phyloP scores from a whole-genome alignment of 2,888 invertebrate species.

The Campoletis raptor region DNA sequence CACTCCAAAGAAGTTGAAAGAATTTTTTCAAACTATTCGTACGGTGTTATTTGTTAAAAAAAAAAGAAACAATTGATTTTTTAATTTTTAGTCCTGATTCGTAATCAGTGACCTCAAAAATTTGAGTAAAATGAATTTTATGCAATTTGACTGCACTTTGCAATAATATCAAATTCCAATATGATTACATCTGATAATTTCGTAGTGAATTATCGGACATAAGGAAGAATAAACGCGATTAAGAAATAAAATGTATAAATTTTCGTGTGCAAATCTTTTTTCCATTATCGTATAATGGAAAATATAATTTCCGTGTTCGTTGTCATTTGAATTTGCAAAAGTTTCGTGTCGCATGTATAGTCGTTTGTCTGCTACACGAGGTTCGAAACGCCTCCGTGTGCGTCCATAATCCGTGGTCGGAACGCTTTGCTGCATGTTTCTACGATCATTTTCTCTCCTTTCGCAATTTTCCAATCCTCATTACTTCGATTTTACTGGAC shows the following conservation, averaged over 20 bases:
- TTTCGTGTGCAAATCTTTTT: slow-evolving; percentile 37
- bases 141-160: neutral
- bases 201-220: neutral
- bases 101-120: neutral
- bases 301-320: slow-evolving; percentile 65
- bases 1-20: too few species aligned
- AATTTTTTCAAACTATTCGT: too few species aligned
- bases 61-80: too few species aligned
- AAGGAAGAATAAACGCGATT: neutral
- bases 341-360: slow-evolving; percentile 23
- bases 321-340: slow-evolving; percentile 59
- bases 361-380: slow-evolving; percentile 7
- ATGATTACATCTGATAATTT: neutral
- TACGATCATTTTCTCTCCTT: slow-evolving; percentile 68
- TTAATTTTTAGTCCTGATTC: too few species aligned
- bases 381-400: slow-evolving; percentile 15
- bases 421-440: slow-evolving; percentile 51
- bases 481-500: slow-evolving; percentile 32
- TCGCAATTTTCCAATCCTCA: slow-evolving; percentile 68
- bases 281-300: slow-evolving; percentile 43
- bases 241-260: slow-evolving; percentile 38
- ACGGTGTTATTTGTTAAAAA: too few species aligned
- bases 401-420: slow-evolving; percentile 31
- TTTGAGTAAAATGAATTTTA: neutral
- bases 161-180: neutral